These are phyloP conservation scores for Scaptomyza reducta DNA, from an alignment of 2,888 invertebrate genomes.

Conservation along the genomic window DNA sequence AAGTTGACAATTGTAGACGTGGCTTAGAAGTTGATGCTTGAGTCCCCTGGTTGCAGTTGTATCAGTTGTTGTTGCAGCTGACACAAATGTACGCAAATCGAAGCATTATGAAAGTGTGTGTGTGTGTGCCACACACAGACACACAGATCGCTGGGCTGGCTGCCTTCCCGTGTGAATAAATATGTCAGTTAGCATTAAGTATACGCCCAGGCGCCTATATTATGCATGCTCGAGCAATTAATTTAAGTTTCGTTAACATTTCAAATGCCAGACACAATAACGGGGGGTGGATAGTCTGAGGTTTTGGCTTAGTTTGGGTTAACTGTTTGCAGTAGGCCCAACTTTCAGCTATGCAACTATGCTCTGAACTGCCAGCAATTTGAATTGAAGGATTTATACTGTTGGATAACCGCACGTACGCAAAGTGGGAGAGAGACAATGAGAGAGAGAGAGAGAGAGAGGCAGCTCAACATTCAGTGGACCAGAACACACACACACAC, in stretches of 20 bases:
- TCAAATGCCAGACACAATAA: conserved; percentile 44
- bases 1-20: conserved; percentile 63
- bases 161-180: conserved; percentile 61
- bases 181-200: conserved; percentile 75
- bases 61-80: conserved; percentile 42
- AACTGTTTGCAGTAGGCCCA: conserved; percentile 1
- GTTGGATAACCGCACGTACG: conserved; percentile 75
- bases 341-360: conserved; percentile 9
- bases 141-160: conserved; percentile 19
- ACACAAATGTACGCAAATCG: conserved; percentile 69
- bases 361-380: conserved; percentile 33
- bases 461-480: conserved; percentile 43
- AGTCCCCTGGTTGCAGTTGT: conserved; percentile 14
- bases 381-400: conserved; percentile 72
- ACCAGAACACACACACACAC: conserved; percentile 51
- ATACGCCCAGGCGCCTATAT: conserved; percentile 66
- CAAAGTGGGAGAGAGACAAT: conserved; percentile 14
- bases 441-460: neutral
- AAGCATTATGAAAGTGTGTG: conserved; percentile 63
- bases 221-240: conserved; percentile 77
- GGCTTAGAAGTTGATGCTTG: conserved; percentile 27
- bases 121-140: conserved; percentile 7
- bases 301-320: neutral
- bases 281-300: neutral
- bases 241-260: conserved; percentile 78